Evolutionary conservation across 2,113 vertebrate species (phyloP).

Genomic region (Apodemus speciosus): DNA sequence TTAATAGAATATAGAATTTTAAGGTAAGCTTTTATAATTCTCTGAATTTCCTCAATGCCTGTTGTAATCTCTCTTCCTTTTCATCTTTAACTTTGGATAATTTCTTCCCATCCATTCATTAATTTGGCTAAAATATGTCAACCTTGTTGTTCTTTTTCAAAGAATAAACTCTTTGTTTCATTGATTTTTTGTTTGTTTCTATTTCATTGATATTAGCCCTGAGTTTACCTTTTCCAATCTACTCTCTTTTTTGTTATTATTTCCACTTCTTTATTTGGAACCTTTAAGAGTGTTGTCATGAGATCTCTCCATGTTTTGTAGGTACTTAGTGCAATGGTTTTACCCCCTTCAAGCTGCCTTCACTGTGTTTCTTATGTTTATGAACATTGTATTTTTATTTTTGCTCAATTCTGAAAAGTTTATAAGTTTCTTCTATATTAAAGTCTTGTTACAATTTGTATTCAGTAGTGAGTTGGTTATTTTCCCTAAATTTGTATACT

Average conservation of each 20-base stretch:
- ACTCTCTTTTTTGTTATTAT: neutral
- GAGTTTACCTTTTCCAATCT: neutral
- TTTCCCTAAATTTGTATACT: neutral
- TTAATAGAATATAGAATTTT: neutral
- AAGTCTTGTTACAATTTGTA: neutral
- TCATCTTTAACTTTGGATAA: neutral
- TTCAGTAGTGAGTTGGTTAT: neutral
- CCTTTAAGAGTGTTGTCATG: neutral
- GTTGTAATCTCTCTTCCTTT: neutral
- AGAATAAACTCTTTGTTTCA: neutral
- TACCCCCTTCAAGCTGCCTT: neutral
- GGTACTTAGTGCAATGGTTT: neutral
- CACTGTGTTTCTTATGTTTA: neutral
- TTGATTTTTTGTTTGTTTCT: neutral
- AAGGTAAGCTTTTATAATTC: neutral
- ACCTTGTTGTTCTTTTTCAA: neutral
- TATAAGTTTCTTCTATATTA: neutral
- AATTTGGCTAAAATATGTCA: neutral
- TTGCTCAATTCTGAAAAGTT: neutral
- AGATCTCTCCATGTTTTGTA: neutral
- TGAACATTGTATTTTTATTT: neutral
- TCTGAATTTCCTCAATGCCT: neutral
- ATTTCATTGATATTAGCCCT: neutral
- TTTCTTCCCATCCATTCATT: neutral
- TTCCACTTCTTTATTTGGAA: neutral